phyloP scores from a whole-genome alignment of 1,140 invertebrate genomes.

The Cephus cinctus region DNA sequence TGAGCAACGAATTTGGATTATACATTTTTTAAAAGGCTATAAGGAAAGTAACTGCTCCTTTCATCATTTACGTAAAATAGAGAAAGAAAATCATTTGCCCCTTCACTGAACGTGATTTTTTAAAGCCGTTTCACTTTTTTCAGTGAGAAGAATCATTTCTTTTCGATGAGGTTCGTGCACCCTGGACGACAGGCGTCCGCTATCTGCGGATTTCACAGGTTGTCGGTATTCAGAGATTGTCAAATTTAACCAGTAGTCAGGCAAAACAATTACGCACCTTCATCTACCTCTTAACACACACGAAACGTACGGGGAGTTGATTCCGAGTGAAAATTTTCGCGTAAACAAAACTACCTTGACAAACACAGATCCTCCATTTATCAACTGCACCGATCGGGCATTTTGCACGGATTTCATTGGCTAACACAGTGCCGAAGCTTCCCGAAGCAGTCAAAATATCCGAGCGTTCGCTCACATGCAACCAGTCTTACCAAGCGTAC shows the following conservation, averaged over 20 bases:
- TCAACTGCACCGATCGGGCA: conserved; percentile 40
- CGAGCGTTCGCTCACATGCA: no score
- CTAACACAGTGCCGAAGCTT: conserved; percentile 6
- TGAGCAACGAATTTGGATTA: not conserved
- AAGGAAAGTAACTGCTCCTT: no score
- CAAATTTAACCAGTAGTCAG: conserved; percentile 8
- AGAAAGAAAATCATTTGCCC: no score
- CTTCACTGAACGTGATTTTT: not conserved
- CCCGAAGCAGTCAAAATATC: conserved; percentile 14
- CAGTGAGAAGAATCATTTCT: not conserved
- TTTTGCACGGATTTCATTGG: conserved; percentile 16
- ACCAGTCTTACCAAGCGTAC: no score
- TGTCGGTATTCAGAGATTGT: conserved; percentile 13
- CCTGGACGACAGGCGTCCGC: conserved; percentile 6
- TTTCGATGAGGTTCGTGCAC: conserved; percentile 1
- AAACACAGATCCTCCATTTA: conserved; percentile 55
- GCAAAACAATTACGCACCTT: conserved; percentile 51
- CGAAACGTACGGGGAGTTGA: conserved; percentile 41
- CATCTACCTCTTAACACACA: conserved; percentile 56
- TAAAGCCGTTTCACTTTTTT: not conserved
- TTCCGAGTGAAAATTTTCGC: conserved; percentile 48
- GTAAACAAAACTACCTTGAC: conserved; percentile 59
- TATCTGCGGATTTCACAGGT: conserved; percentile 9
- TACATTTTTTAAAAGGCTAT: not conserved
- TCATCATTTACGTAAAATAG: not conserved